Conservation (phyloP, 2,797 vertebrate species). For the Hippocampus kuda region DNA sequence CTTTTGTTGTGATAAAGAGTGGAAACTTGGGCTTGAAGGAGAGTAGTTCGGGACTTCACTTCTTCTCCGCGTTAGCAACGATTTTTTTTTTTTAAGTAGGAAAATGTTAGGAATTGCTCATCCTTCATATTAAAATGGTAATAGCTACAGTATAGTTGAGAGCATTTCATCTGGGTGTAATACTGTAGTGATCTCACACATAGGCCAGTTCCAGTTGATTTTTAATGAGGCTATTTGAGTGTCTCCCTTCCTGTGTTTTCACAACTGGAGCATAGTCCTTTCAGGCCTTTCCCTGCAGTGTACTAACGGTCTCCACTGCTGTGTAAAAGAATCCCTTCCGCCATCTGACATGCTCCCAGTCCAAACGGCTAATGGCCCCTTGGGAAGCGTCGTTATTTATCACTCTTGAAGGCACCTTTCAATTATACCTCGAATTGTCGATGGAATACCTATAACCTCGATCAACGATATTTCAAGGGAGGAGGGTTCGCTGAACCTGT, state of each 20-base stretch:
- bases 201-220: conserved; percentile 10
- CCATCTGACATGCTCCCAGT: conserved; percentile 22
- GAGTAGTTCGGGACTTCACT: no score
- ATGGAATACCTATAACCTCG: conserved; percentile 47
- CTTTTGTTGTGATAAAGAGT: no score
- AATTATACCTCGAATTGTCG: conserved; percentile 49
- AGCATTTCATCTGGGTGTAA: background rate
- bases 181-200: background rate
- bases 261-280: conserved; percentile 39
- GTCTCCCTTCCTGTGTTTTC: conserved; percentile 29
- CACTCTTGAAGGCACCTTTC: conserved; percentile 53
- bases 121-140: background rate
- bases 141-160: background rate
- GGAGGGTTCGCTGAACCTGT: conserved; percentile 32
- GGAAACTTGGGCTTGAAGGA: no score
- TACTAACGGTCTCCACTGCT: conserved; percentile 42
- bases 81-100: background rate
- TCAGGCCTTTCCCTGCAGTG: conserved; percentile 30
- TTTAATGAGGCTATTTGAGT: conserved; percentile 35
- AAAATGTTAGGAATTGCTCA: background rate
- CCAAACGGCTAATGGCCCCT: conserved; percentile 41
- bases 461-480: conserved; percentile 39
- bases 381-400: conserved; percentile 63
- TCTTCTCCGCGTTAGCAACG: no score
- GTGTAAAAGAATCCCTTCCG: conserved; percentile 33